phyloP scores from a whole-genome alignment of 2,888 invertebrate species.

The Callyntrura guangdongensis region DNA sequence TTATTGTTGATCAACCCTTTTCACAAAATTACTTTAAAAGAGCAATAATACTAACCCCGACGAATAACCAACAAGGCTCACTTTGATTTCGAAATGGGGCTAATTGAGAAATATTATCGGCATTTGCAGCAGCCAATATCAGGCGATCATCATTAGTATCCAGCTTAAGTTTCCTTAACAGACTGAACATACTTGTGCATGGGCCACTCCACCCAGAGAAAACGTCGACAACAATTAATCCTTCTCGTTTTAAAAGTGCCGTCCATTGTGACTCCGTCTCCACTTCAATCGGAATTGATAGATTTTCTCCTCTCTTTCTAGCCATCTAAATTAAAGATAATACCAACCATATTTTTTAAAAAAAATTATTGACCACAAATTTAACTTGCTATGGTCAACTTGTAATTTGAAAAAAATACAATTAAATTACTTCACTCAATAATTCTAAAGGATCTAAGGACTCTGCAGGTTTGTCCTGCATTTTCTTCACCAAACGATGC shows the following conservation, averaged over 20 bases:
- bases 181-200: conserved; percentile 82
- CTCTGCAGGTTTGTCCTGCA: conserved; percentile 65
- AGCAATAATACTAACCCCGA: conserved; percentile 70
- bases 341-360: too few relatives aligned
- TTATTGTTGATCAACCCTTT: background rate
- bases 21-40: background rate
- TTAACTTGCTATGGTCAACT: background rate
- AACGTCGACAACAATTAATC: conserved; percentile 84
- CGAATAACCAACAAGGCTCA: conserved; percentile 83
- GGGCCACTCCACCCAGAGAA: conserved; percentile 84
- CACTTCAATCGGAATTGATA: conserved; percentile 78
- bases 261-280: conserved; percentile 83
- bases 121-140: conserved; percentile 75
- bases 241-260: conserved; percentile 81
- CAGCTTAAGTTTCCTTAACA: conserved; percentile 82
- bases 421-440: conserved; percentile 59
- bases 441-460: conserved; percentile 45
- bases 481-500: conserved; percentile 70
- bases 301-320: conserved; percentile 72
- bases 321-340: conserved; percentile 62
- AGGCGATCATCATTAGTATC: conserved; percentile 83
- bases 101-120: conserved; percentile 81
- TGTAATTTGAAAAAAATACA: conserved; percentile 6
- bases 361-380: too few relatives aligned
- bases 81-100: conserved; percentile 83